Evolutionary conservation across 2,888 invertebrate species (phyloP).

Genomic region (Choreutis nemorana): DNA sequence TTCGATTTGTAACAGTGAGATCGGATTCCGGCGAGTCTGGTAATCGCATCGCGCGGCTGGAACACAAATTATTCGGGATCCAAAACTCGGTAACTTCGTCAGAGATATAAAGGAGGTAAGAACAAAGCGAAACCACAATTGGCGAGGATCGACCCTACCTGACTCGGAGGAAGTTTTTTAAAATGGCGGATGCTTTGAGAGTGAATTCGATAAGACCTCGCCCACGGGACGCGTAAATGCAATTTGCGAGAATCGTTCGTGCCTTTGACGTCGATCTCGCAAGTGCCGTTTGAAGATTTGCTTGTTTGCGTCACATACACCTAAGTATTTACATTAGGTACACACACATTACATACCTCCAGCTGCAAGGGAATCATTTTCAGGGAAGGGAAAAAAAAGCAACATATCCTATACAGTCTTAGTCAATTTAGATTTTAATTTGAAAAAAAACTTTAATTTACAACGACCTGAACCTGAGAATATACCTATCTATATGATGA

Average conservation of each 20-base stretch:
- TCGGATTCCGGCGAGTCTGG: conserved; percentile 49
- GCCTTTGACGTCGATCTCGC: conserved; percentile 49
- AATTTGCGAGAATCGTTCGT: conserved; percentile 57
- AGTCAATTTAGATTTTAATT: too few relatives aligned
- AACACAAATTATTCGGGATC: conserved; percentile 60
- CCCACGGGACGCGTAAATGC: conserved; percentile 62
- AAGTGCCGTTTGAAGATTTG: conserved; percentile 37
- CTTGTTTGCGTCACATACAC: conserved; percentile 23
- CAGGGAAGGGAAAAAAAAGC: conserved; percentile 1
- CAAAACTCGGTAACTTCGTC: conserved; percentile 61
- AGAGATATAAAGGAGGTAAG: conserved; percentile 56
- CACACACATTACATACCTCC: too few relatives aligned
- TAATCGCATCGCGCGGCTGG: conserved; percentile 56
- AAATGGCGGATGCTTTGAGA: conserved; percentile 62
- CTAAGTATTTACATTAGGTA: conserved; percentile 5
- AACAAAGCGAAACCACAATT: conserved; percentile 64
- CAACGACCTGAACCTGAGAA: too few relatives aligned
- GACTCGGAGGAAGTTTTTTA: conserved; percentile 56
- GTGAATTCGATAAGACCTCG: conserved; percentile 52
- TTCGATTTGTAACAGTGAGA: conserved; percentile 43
- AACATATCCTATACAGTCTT: too few relatives aligned
- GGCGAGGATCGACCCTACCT: conserved; percentile 43
- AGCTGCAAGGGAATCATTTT: too few relatives aligned
- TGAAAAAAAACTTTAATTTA: too few relatives aligned
- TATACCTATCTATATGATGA: too few relatives aligned